These are phyloP conservation scores for Sander lucioperca DNA, from an alignment of 2,113 vertebrate species.

Conservation along the genomic window DNA sequence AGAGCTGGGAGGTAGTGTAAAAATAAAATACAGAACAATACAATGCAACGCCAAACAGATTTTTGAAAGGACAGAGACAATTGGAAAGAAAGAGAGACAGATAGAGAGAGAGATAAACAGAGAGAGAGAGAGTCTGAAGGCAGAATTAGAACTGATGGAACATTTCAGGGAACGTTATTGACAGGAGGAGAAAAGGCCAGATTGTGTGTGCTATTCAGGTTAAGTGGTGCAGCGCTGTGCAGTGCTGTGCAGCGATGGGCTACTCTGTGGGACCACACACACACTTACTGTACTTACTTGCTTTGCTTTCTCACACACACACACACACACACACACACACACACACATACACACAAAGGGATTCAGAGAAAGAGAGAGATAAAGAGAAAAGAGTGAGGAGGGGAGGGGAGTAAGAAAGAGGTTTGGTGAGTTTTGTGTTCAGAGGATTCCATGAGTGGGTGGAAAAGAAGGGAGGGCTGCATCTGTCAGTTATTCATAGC, in stretches of 20 bases:
- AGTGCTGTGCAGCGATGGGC: slow-evolving; percentile 17
- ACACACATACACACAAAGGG: slow-evolving; percentile 21
- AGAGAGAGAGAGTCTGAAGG: neutral
- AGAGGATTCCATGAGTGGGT: slow-evolving; percentile 35
- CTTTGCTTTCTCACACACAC: neutral
- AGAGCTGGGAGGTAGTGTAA: neutral
- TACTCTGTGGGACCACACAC: slow-evolving; percentile 4
- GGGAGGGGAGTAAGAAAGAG: neutral
- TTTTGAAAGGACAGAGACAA: slow-evolving; percentile 12
- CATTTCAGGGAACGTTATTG: slow-evolving; percentile 47
- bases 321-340: slow-evolving; percentile 11
- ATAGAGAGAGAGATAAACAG: neutral
- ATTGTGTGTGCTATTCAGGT: slow-evolving; percentile 62
- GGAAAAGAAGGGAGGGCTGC: slow-evolving; percentile 42
- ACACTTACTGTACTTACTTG: too few relatives aligned
- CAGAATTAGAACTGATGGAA: slow-evolving; percentile 38
- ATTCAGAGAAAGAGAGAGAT: slow-evolving; percentile 15
- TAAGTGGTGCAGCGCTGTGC: slow-evolving; percentile 56
- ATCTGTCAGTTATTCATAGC: slow-evolving; percentile 29
- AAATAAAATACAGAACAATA: slow-evolving; percentile 17
- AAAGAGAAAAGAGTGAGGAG: slow-evolving; percentile 6
- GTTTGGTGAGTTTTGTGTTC: slow-evolving; percentile 28
- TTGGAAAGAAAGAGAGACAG: neutral
- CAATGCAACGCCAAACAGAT: neutral
- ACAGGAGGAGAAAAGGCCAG: slow-evolving; percentile 43